Conservation (phyloP, 1,140 invertebrate genomes). For the Bombus difficillimus region DNA sequence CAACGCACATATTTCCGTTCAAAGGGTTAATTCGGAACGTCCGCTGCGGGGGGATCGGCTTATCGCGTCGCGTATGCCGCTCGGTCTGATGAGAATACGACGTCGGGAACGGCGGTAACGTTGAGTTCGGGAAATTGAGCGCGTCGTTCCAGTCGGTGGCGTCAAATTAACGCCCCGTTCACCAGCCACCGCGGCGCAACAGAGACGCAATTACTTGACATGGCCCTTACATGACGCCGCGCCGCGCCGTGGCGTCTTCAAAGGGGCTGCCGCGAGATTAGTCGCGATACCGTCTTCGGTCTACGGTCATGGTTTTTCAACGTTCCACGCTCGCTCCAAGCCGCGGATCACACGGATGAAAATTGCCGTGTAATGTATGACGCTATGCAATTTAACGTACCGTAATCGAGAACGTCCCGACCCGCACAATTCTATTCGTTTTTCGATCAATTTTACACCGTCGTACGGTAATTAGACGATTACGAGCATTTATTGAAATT, state of each 20-base stretch:
- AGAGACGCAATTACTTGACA: slow-evolving; percentile 78
- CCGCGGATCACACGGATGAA: slow-evolving; percentile 22
- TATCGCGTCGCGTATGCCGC: slow-evolving; percentile 7
- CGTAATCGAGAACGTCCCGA: neutral
- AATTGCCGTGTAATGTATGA: slow-evolving; percentile 46
- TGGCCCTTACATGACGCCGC: slow-evolving; percentile 61
- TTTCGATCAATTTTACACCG: neutral
- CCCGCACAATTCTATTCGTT: neutral
- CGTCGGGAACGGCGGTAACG: slow-evolving; percentile 69
- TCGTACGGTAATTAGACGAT: no score
- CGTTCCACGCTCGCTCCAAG: neutral
- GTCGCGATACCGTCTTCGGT: slow-evolving; percentile 36
- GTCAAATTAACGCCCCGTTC: slow-evolving; percentile 77
- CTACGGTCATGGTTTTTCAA: slow-evolving; percentile 32
- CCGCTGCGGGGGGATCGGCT: slow-evolving; percentile 4
- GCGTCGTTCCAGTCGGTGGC: slow-evolving; percentile 73
- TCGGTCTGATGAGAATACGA: slow-evolving; percentile 26
- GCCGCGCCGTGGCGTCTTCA: slow-evolving; percentile 65
- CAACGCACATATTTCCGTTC: slow-evolving; percentile 26
- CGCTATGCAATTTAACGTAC: slow-evolving; percentile 17
- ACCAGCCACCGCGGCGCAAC: slow-evolving; percentile 59
- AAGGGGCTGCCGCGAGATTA: slow-evolving; percentile 61
- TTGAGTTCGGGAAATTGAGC: slow-evolving; percentile 74
- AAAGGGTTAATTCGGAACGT: slow-evolving; percentile 50
- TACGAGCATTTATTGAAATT: no score